Conservation (phyloP, 2,113 vertebrate genomes). For the Eulemur rufifrons region DNA sequence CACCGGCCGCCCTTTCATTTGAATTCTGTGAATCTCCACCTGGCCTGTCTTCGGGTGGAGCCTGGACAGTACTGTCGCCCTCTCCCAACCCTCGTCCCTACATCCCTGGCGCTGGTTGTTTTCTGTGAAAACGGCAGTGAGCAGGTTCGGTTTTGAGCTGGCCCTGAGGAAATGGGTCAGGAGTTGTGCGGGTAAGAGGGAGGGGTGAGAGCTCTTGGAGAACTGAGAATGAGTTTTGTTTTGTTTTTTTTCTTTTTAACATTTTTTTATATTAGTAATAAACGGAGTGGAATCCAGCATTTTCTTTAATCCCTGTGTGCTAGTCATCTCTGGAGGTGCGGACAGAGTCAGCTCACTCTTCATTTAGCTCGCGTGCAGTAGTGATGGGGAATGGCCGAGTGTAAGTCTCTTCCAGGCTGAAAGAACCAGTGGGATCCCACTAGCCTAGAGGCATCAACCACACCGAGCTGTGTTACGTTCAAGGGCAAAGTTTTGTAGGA, state of each 20-base stretch:
- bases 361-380: neutral
- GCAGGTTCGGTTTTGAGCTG: conserved; percentile 38
- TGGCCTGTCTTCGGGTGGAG: neutral
- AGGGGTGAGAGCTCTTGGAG: conserved; percentile 16
- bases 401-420: neutral
- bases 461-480: neutral
- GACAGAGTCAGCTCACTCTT: neutral
- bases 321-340: neutral
- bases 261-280: conserved; percentile 78
- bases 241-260: conserved; percentile 56
- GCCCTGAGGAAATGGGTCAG: conserved; percentile 43
- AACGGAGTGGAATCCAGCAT: conserved; percentile 66
- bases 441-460: neutral
- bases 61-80: neutral
- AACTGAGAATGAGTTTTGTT: conserved; percentile 45
- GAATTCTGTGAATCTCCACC: conserved; percentile 68
- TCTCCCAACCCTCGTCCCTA: neutral
- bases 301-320: conserved; percentile 34
- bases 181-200: conserved; percentile 38
- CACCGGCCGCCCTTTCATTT: neutral
- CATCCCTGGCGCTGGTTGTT: conserved; percentile 57
- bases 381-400: neutral
- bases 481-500: neutral
- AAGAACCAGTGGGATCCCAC: neutral
- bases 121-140: conserved; percentile 77